Evolutionary conservation across 2,113 vertebrate species (phyloP), one percentile per base, ranked within the genome.

Genomic region (Aix galericulata): DNA sequence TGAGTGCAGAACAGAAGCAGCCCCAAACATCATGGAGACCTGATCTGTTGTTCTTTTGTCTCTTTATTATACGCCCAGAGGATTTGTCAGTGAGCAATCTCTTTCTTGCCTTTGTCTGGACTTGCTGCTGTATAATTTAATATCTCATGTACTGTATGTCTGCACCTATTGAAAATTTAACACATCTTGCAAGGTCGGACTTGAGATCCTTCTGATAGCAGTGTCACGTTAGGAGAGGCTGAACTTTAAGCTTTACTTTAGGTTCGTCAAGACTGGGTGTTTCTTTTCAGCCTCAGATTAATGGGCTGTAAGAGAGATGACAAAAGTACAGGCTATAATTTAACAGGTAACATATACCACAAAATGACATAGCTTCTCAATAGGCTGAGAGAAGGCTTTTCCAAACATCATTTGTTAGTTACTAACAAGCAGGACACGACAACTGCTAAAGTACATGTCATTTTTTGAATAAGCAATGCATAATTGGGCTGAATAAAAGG

Each of bases 241-340:
- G 82, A 63, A 87, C 91, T 87, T 94, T 40, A 93, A 72, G 52
- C 74, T 88, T 93, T 91, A 56, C 75, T 93, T 84, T 78, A 27
- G 2, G 1, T 75, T 67, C 84, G 10, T 52, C 83, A 52, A 80
- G 68, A 53, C 32, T 52, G 16, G 8, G 12, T 86, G 68, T 50
- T 2, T 2, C 44, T 86, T 93, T 77, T 22, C 58, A 68, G 36
- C 52, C 74, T 72, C 66, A 67, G 25, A 78, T 67, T n/a, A 46
- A 58, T 15, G 27, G 36, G 27, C 40, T 73, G 29, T 38, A 22
- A 46, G 50, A 85, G 62, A 82, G 44, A 64, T 13, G 55, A 32
- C 38, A 78, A 26, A 79, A 73, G 13, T 23, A 48, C 17, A 76
- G 75, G 17, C 44, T 29, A 8, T 55, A 52, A 22, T 89, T 83